These are phyloP conservation scores for Phthorimaea operculella DNA, from an alignment of 1,140 invertebrate species.

Conservation along the genomic window DNA sequence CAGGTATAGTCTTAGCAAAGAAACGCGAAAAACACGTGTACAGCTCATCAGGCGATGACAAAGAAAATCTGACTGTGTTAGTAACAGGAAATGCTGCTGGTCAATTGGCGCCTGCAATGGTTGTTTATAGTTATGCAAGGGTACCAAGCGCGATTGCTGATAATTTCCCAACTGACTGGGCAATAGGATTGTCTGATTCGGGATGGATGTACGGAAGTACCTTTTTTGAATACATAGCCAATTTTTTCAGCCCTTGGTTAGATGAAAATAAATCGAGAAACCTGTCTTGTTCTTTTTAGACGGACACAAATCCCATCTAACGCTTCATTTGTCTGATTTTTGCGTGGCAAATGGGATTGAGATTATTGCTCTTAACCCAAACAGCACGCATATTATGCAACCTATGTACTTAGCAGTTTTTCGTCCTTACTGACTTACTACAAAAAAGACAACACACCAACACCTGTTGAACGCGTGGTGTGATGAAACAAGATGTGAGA, in stretches of 20 bases:
- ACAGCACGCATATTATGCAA: conserved; percentile 50
- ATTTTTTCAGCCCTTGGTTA: conserved; percentile 27
- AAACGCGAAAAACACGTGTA: conserved; percentile 33
- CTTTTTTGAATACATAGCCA: conserved; percentile 32
- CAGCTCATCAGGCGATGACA: conserved; percentile 26
- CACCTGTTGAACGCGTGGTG: too few species aligned
- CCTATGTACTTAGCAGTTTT: conserved; percentile 44
- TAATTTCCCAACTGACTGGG: conserved; percentile 7
- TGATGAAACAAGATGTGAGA: too few species aligned
- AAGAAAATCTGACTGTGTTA: conserved; percentile 40
- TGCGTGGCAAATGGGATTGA: conserved; percentile 42
- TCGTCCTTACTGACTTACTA: too few species aligned
- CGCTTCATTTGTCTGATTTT: conserved; percentile 36
- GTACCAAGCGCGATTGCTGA: conserved; percentile 15
- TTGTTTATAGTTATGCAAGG: conserved; percentile 33
- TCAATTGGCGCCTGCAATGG: conserved; percentile 26
- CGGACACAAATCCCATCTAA: conserved; percentile 45
- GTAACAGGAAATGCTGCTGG: conserved; percentile 35
- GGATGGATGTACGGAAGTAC: conserved; percentile 27
- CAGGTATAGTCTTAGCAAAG: conserved; percentile 27
- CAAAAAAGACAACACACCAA: too few species aligned
- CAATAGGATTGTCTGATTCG: conserved; percentile 12
- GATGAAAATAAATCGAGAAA: conserved; percentile 27
- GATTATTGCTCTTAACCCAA: conserved; percentile 41
- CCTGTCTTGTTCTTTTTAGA: conserved; percentile 47